phyloP scores from a whole-genome alignment of 2,113 vertebrate species.

The Xiphias gladius region DNA sequence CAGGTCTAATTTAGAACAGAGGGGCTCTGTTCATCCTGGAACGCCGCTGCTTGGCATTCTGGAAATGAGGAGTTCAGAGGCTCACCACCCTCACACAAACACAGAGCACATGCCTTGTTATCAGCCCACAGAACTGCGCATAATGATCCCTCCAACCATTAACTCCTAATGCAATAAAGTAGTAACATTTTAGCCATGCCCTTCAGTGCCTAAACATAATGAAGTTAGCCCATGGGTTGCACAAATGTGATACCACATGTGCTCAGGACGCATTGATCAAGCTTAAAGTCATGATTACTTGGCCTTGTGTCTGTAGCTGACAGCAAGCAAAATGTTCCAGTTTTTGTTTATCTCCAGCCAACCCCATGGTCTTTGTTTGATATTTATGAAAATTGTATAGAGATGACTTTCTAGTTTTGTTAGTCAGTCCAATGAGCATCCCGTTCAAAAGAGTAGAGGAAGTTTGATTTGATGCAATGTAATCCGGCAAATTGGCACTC shows the following conservation, averaged over 20 bases:
- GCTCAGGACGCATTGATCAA: slow-evolving; percentile 61
- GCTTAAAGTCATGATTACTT: slow-evolving; percentile 41
- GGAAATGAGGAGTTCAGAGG: slow-evolving; percentile 78
- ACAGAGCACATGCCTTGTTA: slow-evolving; percentile 80
- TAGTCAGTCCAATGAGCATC: slow-evolving; percentile 22
- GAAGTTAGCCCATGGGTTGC: slow-evolving; percentile 68
- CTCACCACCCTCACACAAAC: slow-evolving; percentile 71
- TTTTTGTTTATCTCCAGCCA: slow-evolving; percentile 53
- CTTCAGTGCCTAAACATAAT: slow-evolving; percentile 71
- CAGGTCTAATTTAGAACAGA: slow-evolving; percentile 80
- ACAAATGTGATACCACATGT: slow-evolving; percentile 70
- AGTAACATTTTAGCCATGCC: slow-evolving; percentile 74
- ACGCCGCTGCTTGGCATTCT: slow-evolving; percentile 77
- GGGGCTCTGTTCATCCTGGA: slow-evolving; percentile 76
- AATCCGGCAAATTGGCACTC: slow-evolving; percentile 46
- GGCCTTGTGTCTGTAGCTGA: slow-evolving; percentile 42
- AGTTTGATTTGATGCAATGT: slow-evolving; percentile 42
- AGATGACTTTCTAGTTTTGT: slow-evolving; percentile 49
- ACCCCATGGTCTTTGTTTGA: slow-evolving; percentile 38
- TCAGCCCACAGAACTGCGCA: slow-evolving; percentile 77
- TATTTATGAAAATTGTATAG: slow-evolving; percentile 64
- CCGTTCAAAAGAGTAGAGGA: slow-evolving; percentile 21
- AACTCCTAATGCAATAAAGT: slow-evolving; percentile 79
- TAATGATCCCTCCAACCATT: slow-evolving; percentile 79
- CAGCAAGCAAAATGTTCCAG: slow-evolving; percentile 42